Evolutionary conservation across 2,888 invertebrate species (phyloP).

Genomic region (Andrena hattorfiana): DNA sequence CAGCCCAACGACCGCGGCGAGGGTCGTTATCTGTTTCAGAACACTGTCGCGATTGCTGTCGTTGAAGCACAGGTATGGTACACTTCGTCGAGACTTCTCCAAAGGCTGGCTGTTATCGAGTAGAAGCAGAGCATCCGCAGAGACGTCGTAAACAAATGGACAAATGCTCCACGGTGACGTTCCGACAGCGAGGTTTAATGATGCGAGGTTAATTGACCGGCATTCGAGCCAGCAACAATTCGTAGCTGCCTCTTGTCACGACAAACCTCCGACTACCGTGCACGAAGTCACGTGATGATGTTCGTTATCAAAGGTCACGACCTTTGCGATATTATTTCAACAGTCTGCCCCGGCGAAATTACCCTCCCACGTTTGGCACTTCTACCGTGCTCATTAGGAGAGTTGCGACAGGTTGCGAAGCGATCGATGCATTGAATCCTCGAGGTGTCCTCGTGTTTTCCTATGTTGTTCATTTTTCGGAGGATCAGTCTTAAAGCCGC

Average conservation of each 20-base stretch:
- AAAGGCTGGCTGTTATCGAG: not conserved
- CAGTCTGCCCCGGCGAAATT: not conserved
- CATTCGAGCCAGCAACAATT: constrained; percentile 8
- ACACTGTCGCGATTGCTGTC: not conserved
- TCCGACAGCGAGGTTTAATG: not conserved
- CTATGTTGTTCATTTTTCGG: not conserved
- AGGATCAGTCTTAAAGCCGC: not conserved
- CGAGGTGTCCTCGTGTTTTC: not conserved
- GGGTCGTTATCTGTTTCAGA: not conserved
- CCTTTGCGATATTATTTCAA: constrained; percentile 4
- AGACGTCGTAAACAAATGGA: not conserved
- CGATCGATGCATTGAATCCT: constrained; percentile 36
- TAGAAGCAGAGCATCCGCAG: not conserved
- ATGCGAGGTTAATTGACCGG: not conserved
- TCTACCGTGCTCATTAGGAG: not conserved
- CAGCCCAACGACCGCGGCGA: not conserved
- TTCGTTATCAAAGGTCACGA: constrained; percentile 61
- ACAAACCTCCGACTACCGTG: constrained; percentile 35
- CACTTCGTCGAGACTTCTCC: not conserved
- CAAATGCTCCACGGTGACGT: not conserved
- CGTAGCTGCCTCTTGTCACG: constrained; percentile 48
- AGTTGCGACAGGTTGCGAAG: constrained; percentile 20
- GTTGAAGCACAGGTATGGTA: not conserved
- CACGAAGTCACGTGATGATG: constrained; percentile 51
- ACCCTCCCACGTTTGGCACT: not conserved